Evolutionary conservation across 1,140 invertebrate species (phyloP).

Genomic region (Orchestia grillus): DNA sequence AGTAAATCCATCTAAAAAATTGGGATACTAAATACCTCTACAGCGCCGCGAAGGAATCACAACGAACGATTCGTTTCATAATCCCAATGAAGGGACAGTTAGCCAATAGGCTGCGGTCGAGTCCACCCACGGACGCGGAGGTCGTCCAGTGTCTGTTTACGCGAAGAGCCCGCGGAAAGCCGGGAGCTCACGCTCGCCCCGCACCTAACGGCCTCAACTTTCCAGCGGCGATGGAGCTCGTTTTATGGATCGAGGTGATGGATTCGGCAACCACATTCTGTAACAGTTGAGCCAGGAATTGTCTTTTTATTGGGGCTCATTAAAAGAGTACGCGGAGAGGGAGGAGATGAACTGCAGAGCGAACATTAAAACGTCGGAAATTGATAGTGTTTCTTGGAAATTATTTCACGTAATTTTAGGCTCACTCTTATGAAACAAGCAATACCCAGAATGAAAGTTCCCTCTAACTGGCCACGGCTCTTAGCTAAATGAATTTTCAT

Average conservation of each 20-base stretch:
- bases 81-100: no score
- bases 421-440: background rate
- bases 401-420: background rate
- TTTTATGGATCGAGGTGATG: background rate
- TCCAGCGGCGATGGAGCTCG: background rate
- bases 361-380: background rate
- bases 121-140: no score
- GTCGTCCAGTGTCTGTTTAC: background rate
- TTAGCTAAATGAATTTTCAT: background rate
- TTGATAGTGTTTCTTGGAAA: background rate
- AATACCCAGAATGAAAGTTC: background rate
- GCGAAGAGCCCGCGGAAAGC: background rate
- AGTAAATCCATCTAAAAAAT: no score
- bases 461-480: background rate
- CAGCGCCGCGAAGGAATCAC: no score
- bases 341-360: conserved; percentile 21
- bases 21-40: no score
- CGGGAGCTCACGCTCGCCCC: background rate
- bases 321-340: conserved; percentile 3
- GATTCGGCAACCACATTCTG: background rate
- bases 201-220: background rate
- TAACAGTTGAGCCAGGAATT: background rate
- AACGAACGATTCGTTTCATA: no score
- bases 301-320: background rate
- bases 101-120: no score